Evolutionary conservation across 2,113 vertebrate species (phyloP).

Genomic region (Pterocles orientalis): DNA sequence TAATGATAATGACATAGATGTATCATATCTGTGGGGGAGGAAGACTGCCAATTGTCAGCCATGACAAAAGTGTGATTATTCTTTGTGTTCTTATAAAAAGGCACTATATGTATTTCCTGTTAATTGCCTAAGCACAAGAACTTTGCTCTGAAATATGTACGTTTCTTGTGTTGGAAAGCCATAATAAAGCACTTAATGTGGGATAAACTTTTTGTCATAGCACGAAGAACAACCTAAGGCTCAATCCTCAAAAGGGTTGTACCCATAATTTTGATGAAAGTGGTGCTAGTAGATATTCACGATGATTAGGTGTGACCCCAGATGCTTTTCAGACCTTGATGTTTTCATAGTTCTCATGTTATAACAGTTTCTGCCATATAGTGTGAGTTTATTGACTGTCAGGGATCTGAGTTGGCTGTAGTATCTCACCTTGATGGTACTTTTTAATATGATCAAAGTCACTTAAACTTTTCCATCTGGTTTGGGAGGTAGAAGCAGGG

Average conservation of each 20-base stretch:
- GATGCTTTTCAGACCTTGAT: background rate
- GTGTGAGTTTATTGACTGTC: background rate
- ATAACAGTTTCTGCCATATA: background rate
- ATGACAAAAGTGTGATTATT: conserved; percentile 45
- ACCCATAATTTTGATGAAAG: background rate
- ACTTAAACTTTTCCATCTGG: background rate
- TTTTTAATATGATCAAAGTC: background rate
- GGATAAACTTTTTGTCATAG: background rate
- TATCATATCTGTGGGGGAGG: conserved; percentile 10
- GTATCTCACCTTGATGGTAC: background rate
- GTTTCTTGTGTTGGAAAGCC: background rate
- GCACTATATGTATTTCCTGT: conserved; percentile 16
- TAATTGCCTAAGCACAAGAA: conserved; percentile 15
- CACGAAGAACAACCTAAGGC: background rate
- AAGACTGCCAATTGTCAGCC: conserved; percentile 52
- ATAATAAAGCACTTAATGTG: background rate
- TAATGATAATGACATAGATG: conserved; percentile 61
- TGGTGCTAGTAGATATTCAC: background rate
- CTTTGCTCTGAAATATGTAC: background rate
- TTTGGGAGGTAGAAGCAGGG: background rate
- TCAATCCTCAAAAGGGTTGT: rapidly evolving
- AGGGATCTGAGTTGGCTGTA: background rate
- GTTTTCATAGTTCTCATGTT: background rate
- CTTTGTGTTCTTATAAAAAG: conserved; percentile 43
- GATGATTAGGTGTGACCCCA: background rate